Base-by-base conservation (phyloP, 2,113 vertebrate genomes). In the Typhlomys cinereus region DNA sequence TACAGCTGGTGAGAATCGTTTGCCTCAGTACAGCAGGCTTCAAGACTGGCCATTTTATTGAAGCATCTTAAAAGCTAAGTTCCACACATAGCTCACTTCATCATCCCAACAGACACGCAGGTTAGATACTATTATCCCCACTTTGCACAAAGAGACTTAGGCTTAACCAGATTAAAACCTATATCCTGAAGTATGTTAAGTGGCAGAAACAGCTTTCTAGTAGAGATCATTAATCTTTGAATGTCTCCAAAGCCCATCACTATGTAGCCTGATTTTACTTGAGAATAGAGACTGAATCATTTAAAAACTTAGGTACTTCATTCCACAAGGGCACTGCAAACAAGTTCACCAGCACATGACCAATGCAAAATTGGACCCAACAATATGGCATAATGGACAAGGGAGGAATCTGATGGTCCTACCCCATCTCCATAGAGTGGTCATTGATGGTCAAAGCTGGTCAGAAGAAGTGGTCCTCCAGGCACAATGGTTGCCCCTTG, bases 1-100 rank as follows among this genome's bases (percentile, higher is more conserved):
- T 11, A 69, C 48, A n/a, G 69, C 89, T 2, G 23, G 13, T 44
- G 2, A 67, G 13, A 75, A 73, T 15, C 25, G 74, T 86, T 78
- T 93, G 78, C 25, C 67, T 50, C 85, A 87, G 52, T 21, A 89
- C 73, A 85, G 21, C 36, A 79, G 39, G 57, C 94, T 50, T 11
- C 23, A 93, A 15, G 14, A 71, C n/a, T 71, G 59, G 59, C 12
- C 59, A 91, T 54, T 87, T 96, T 89, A 88, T 88, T 57, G 81
- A 79, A 62, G 10, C 89, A 50, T 67, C 69, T 71, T 80, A n/a
- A n/a, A n/a, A n/a, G 57, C 39, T 90, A 83, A 74, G 5, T 79
- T 86, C 23, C n/a, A 50, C 79, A 39, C 21, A 64, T 93, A 91
- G 20, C 64, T 89, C 44, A 86, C 34, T 91, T 79, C 80, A 89